These are phyloP conservation scores for Anolis apletophallus DNA, from an alignment of 2,797 vertebrate species.

Conservation along the genomic window DNA sequence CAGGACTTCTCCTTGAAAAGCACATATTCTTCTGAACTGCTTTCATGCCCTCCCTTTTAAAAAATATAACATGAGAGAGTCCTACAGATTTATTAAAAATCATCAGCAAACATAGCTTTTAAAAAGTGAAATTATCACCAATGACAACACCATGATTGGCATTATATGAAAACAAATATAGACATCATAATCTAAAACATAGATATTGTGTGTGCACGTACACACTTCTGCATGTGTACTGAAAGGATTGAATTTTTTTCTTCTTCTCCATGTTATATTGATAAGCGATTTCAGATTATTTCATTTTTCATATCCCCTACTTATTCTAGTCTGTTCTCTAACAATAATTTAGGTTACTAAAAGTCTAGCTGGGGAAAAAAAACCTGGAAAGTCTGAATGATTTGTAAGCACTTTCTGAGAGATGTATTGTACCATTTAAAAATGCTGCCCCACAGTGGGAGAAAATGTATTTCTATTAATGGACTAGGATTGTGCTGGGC, in stretches of 20 bases:
- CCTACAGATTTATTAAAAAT: not conserved
- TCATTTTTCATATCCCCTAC: not conserved
- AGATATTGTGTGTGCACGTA: not conserved
- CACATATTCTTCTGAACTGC: not conserved
- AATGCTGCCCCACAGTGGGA: constrained; percentile 77
- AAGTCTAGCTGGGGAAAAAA: constrained; percentile 61
- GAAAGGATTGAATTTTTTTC: not conserved
- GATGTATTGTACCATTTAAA: constrained; percentile 72
- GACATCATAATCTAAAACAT: not conserved
- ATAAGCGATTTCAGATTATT: not conserved
- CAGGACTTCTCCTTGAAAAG: not conserved
- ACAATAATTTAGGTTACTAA: constrained; percentile 62
- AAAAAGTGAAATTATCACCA: not conserved
- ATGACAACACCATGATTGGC: not conserved
- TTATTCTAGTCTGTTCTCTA: constrained; percentile 3
- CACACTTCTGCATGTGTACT: not conserved
- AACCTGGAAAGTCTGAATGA: constrained; percentile 68
- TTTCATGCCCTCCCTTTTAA: not conserved
- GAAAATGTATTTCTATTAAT: constrained; percentile 82
- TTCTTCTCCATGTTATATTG: not conserved
- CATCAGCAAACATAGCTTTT: not conserved
- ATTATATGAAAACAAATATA: not conserved
- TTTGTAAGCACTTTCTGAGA: constrained; percentile 64
- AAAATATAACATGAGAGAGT: not conserved
- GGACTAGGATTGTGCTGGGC: constrained; percentile 77